Evolutionary conservation across 2,797 vertebrate species (phyloP).

Genomic region (Pantherophis alleghaniensis): DNA sequence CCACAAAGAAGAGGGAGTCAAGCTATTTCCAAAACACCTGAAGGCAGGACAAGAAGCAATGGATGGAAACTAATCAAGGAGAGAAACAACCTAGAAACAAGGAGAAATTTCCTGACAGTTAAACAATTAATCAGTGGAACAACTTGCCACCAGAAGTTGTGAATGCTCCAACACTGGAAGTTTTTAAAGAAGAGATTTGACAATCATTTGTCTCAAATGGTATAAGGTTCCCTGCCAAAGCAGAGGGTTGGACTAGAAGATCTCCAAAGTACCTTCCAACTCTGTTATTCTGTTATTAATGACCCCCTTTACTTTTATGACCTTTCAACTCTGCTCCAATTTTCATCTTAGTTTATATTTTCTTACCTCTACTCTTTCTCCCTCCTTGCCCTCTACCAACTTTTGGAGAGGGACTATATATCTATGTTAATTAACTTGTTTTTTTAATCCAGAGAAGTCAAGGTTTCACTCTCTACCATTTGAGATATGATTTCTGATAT

Average conservation of each 20-base stretch:
- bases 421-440: conserved; percentile 35
- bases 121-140: not conserved
- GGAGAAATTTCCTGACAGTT: not conserved
- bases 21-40: not conserved
- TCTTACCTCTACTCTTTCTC: not conserved
- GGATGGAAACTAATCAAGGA: not conserved
- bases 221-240: not conserved
- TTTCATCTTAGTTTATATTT: not conserved
- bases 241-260: not conserved
- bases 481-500: conserved; percentile 25
- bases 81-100: not conserved
- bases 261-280: not conserved
- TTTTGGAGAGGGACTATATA: conserved; percentile 2
- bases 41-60: not conserved
- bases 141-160: not conserved
- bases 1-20: not conserved
- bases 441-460: not conserved
- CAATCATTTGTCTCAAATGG: not conserved
- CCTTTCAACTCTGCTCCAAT: not conserved
- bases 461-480: not conserved
- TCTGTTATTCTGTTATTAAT: not conserved
- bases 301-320: conserved; percentile 3
- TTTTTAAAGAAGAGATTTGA: not conserved
- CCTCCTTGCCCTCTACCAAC: not conserved
- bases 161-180: not conserved